phyloP scores from a whole-genome alignment of 2,113 vertebrate species.

The Esox niger region DNA sequence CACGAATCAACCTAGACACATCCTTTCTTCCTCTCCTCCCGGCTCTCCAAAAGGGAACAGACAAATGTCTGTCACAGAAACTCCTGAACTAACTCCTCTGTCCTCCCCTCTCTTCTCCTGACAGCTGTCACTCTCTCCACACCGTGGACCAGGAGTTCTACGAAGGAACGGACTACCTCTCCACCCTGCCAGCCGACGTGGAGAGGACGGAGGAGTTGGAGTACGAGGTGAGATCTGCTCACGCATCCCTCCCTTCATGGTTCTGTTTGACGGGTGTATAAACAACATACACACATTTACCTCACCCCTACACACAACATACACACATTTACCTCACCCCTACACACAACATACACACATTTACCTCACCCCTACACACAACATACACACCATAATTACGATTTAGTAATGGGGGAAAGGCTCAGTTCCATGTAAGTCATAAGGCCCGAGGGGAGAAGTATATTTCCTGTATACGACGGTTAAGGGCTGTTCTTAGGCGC shows the following conservation, averaged over 20 bases:
- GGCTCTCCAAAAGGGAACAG: slow-evolving; percentile 40
- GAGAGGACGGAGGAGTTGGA: slow-evolving; percentile 92
- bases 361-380: slow-evolving; percentile 20
- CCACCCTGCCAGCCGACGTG: slow-evolving; percentile 82
- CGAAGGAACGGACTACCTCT: slow-evolving; percentile 88
- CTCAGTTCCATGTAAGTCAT: slow-evolving; percentile 35
- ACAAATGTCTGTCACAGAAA: slow-evolving; percentile 44
- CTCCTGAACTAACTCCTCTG: background rate
- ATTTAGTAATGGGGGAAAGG: slow-evolving; percentile 28
- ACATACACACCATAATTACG: slow-evolving; percentile 22
- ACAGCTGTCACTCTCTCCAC: slow-evolving; percentile 93
- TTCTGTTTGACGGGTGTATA: slow-evolving; percentile 6
- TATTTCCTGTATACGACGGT: too few species aligned
- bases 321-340: slow-evolving; percentile 1
- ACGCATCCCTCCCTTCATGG: background rate
- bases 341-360: slow-evolving; percentile 5
- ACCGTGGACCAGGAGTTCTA: slow-evolving; percentile 89
- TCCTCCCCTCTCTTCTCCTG: slow-evolving; percentile 39
- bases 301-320: slow-evolving; percentile 8
- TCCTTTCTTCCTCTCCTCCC: slow-evolving; percentile 54
- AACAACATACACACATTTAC: slow-evolving; percentile 5
- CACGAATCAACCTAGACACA: slow-evolving; percentile 44
- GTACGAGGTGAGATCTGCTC: slow-evolving; percentile 84
- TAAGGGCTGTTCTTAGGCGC: too few species aligned
- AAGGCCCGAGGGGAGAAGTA: slow-evolving; percentile 21